phyloP scores from a whole-genome alignment of 2,888 invertebrate species.

The Heliconius erato region DNA sequence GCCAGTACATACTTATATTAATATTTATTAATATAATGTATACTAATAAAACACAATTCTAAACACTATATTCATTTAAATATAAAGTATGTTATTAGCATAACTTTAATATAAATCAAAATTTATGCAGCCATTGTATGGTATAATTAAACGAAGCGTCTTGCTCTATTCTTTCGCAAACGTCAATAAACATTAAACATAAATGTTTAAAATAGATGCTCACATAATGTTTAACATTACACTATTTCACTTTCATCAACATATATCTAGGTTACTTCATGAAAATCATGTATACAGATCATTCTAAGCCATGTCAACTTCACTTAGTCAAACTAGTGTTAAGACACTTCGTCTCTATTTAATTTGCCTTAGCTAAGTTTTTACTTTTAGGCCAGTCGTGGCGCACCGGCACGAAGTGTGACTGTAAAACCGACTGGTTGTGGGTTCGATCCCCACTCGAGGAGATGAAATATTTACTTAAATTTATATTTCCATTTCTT shows the following conservation, averaged over 20 bases:
- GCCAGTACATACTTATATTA: not conserved
- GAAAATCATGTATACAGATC: slow-evolving; percentile 10
- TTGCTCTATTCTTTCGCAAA: slow-evolving; percentile 30
- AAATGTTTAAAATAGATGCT: slow-evolving; percentile 33
- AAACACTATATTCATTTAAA: not conserved
- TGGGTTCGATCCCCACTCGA: too few species aligned
- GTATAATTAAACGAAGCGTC: slow-evolving; percentile 6
- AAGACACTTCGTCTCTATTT: too few species aligned
- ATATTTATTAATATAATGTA: not conserved
- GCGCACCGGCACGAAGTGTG: too few species aligned
- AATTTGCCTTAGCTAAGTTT: not conserved
- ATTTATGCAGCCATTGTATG: slow-evolving; percentile 14
- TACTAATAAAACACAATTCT: not conserved
- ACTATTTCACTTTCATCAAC: slow-evolving; percentile 32
- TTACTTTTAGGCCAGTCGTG: too few species aligned
- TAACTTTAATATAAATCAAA: not conserved
- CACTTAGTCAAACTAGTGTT: too few species aligned
- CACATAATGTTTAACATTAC: slow-evolving; percentile 33
- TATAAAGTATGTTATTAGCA: not conserved
- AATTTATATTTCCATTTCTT: too few species aligned
- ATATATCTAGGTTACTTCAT: slow-evolving; percentile 22
- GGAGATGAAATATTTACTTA: too few species aligned
- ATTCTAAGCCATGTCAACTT: not conserved
- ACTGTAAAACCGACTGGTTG: too few species aligned
- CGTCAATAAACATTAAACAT: slow-evolving; percentile 30